phyloP scores from a whole-genome alignment of 2,888 invertebrate genomes.

The Nezara viridula region DNA sequence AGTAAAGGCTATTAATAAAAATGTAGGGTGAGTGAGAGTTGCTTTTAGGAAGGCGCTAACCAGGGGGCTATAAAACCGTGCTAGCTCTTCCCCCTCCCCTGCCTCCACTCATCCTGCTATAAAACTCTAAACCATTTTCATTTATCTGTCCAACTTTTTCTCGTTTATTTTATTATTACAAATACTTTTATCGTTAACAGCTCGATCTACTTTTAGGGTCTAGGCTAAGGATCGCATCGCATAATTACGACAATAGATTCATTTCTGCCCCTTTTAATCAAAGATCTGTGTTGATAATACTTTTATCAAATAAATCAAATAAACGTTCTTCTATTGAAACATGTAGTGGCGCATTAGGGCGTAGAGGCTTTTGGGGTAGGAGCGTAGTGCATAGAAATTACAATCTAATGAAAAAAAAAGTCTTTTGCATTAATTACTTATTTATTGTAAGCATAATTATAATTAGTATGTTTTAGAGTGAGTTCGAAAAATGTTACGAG shows the following conservation, averaged over 20 bases:
- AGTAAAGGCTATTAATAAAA: neutral
- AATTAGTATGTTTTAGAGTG: too few relatives aligned
- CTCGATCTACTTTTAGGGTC: neutral
- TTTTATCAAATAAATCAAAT: neutral
- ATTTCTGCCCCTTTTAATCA: neutral
- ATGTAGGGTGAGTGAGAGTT: neutral
- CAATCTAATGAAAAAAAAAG: too few relatives aligned
- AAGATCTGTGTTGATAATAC: neutral
- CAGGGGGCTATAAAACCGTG: neutral
- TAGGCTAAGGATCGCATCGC: neutral
- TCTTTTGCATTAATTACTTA: too few relatives aligned
- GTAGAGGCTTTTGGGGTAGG: too few relatives aligned
- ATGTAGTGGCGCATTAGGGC: too few relatives aligned
- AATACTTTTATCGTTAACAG: neutral
- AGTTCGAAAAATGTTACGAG: too few relatives aligned
- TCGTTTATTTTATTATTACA: neutral
- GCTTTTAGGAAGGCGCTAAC: conserved; percentile 41
- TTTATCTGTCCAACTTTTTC: neutral
- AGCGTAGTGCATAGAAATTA: too few relatives aligned
- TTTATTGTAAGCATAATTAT: too few relatives aligned
- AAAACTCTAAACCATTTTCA: neutral
- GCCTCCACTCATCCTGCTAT: neutral
- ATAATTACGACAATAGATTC: neutral
- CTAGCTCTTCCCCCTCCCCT: neutral
- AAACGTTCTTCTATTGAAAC: too few relatives aligned